phyloP scores from a whole-genome alignment of 1,140 invertebrate species.

The Phymastichus coffea region DNA sequence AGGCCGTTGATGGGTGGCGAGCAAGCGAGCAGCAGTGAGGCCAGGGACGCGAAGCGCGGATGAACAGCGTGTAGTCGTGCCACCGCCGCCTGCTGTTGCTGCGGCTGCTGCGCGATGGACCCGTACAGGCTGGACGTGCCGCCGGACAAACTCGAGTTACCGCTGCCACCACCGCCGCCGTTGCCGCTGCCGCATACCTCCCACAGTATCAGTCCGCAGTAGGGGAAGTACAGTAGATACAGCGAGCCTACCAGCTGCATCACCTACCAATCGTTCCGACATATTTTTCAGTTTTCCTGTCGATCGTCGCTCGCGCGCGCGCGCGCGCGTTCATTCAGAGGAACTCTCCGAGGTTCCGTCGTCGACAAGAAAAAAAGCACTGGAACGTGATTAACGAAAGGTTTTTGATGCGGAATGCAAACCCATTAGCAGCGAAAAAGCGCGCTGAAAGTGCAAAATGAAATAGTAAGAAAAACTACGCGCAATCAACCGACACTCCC shows the following conservation, averaged over 20 bases:
- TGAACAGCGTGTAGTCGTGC: not conserved
- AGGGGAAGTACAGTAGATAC: conserved; percentile 71
- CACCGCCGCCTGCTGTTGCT: not conserved
- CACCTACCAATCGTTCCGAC: too few relatives aligned
- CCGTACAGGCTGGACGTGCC: not conserved
- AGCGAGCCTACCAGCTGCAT: conserved; percentile 72
- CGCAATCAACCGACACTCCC: too few relatives aligned
- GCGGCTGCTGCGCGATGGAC: not conserved
- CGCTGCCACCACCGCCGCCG: not conserved
- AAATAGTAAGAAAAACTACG: too few relatives aligned
- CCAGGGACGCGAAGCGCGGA: conserved; percentile 61
- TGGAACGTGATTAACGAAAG: not conserved
- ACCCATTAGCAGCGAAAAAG: too few relatives aligned
- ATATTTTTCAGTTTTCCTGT: too few relatives aligned
- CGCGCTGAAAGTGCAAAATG: too few relatives aligned
- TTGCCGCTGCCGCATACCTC: conserved; percentile 45
- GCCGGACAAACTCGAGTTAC: not conserved
- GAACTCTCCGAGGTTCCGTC: too few relatives aligned
- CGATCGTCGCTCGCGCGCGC: too few relatives aligned
- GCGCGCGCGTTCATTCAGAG: too few relatives aligned
- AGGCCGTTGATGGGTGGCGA: conserved; percentile 74
- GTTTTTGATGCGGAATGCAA: too few relatives aligned
- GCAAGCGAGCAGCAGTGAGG: conserved; percentile 65
- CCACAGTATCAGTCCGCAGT: conserved; percentile 72
- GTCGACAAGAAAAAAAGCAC: not conserved